phyloP scores from a whole-genome alignment of 2,888 invertebrate genomes.

The Melanophora roralis region DNA sequence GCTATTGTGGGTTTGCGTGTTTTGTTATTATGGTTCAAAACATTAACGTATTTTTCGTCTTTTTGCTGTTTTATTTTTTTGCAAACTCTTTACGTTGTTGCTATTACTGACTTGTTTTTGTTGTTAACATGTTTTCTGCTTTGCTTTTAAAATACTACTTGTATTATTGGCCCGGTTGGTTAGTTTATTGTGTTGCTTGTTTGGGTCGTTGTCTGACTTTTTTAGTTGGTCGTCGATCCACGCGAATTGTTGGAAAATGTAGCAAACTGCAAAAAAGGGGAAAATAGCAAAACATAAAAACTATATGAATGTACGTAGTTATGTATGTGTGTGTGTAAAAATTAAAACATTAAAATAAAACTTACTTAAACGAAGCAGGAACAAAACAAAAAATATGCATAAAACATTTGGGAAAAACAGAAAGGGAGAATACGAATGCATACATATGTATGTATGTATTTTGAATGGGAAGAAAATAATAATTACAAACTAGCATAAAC shows the following conservation, averaged over 20 bases:
- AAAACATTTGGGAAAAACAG: too few relatives aligned
- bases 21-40: slow-evolving; percentile 62
- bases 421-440: background rate
- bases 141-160: slow-evolving; percentile 4
- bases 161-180: slow-evolving; percentile 42
- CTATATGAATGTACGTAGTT: too few relatives aligned
- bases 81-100: slow-evolving; percentile 27
- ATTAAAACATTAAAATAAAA: slow-evolving; percentile 54
- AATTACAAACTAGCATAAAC: slow-evolving; percentile 24
- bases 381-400: background rate
- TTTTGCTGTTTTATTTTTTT: slow-evolving; percentile 27
- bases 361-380: slow-evolving; percentile 39
- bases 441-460: background rate
- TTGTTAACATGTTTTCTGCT: slow-evolving; percentile 27
- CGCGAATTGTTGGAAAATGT: slow-evolving; percentile 61
- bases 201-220: slow-evolving; percentile 35
- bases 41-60: slow-evolving; percentile 29
- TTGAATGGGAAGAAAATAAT: slow-evolving; percentile 30
- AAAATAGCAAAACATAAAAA: slow-evolving; percentile 53
- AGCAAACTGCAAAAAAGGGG: slow-evolving; percentile 55
- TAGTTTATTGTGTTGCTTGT: slow-evolving; percentile 24
- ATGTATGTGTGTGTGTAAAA: too few relatives aligned
- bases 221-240: slow-evolving; percentile 60
- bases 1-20: slow-evolving; percentile 61
- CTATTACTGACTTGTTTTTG: slow-evolving; percentile 29